Evolutionary conservation across 2,797 vertebrate species (phyloP), one percentile per base, ranked within the genome.

Genomic region (Propithecus deckenii): DNA sequence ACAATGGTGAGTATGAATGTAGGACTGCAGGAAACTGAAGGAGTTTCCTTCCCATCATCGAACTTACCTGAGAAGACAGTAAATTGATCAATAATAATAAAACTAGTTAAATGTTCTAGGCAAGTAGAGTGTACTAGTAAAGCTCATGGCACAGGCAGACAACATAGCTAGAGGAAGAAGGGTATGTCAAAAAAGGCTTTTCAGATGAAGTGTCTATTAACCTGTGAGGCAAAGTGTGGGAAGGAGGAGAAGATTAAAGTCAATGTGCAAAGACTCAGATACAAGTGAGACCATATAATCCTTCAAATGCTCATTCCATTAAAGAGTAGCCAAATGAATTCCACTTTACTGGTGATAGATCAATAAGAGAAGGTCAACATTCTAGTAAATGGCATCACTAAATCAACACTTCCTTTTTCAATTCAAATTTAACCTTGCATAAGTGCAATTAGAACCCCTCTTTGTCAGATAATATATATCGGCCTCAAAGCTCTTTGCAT

Each of bases 381-480:
- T 59, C 6, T 57, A 67, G 55, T 50, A 78, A 96, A 81, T 67
- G 69, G 28, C 7, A 74, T 81, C 80, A 80, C 28, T 93, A 95
- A 96, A 88, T 96, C 95, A 95, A 90, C 74, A 52, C 23, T 75
- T 81, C 28, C 41, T 43, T 76, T 86, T 88, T 69, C 75, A 81
- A 18, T 89, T 91, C 55, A 63, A 50, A 71, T 28, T 52, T 87
- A 69, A 89, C 30, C 43, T 92, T 88, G 69, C 5, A 3, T 59
- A 69, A 63, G 30, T 74, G n/a, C 25, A 28, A 18, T 61, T 63
- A 71, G 50, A 86, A 59, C 4, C 52, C 84, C 15, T 69, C 43
- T 76, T 65, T 94, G 46, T n/a, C 75, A 79, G 63, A 43, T n/a
- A n/a, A 46, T 35, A 25, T 59, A 22, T 38, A 76, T 72, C 25